Evolutionary conservation across 2,888 invertebrate genomes (phyloP), one percentile per base, ranked within the genome.

Genomic region (Drosophila anomalata): DNA sequence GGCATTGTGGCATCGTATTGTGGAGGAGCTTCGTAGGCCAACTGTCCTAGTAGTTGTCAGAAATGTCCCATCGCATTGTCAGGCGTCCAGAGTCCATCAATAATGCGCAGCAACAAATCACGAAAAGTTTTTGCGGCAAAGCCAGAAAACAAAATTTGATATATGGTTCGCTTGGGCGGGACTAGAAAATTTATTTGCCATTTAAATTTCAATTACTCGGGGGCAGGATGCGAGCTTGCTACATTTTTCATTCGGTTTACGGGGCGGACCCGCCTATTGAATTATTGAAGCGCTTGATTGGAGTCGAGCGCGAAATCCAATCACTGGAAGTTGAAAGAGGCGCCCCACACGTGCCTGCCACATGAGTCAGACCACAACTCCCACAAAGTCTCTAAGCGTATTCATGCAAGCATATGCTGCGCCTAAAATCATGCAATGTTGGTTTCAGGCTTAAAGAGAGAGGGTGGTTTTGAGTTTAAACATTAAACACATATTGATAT

Each of bases 271-370:
- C 44, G 20, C 44, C 44, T 22, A 61, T 54, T 87, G 78, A 84
- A 84, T 87, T 84, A 87, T 87, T 87, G 79, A 79, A 73, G 42
- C 67, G 77, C 73, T 73, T 79, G 84, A 84, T 80, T 82, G 87
- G 76, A 74, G 69, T 59, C 41, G 50, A 77, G 76, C 68, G 69
- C 48, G 72, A 79, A 79, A 82, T 74, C 76, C 77, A 79, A 82
- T 82, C 80, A 80, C 67, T 48, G 63, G 54, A 63, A 52, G 54
- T 44, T 54, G 22, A 39, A 53, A 55, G 31, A 31, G 41, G 41
- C 44, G 62, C 36, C 52, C 57, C 51, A 36, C 41, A 29, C 42
- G 53, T 46, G 44, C 47, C 52, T 51, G 17, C 20, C 36, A 46
- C 39, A 59, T 46, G 60, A 31, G 56, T 52, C 17, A 3, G 1